Percentiles rank a stretch among this genome's conserved stretches.
phyloP scores from a whole-genome alignment of 2,797 vertebrate species.

The Anomalospiza imberbis region DNA sequence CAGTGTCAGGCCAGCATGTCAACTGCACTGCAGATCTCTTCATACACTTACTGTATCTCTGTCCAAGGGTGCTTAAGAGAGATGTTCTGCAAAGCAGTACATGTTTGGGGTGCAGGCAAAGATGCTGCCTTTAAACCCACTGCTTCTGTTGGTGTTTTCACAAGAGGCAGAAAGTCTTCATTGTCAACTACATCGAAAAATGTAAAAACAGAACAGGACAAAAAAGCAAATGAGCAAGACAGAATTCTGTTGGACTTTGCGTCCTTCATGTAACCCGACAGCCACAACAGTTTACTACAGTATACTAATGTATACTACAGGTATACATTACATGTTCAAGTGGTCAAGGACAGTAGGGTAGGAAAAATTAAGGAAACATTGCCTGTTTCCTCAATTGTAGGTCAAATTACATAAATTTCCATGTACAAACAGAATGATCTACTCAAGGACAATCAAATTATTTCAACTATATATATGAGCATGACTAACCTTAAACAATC shows the following conservation, averaged over 20 bases:
- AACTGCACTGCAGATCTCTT: background rate
- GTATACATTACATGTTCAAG: background rate
- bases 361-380: too few relatives aligned
- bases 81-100: constrained; percentile 79
- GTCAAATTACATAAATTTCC: background rate
- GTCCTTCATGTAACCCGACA: background rate
- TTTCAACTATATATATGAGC: background rate
- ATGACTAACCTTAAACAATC: background rate
- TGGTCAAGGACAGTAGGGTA: background rate
- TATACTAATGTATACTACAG: background rate
- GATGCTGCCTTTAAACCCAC: constrained; percentile 84
- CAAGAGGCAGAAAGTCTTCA: constrained; percentile 81
- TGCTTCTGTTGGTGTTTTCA: constrained; percentile 83
- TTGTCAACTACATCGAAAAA: background rate
- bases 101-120: constrained; percentile 68
- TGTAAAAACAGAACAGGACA: constrained; percentile 5
- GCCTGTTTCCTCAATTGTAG: background rate
- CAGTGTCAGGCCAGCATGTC: background rate
- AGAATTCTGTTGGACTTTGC: background rate
- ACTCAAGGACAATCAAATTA: background rate
- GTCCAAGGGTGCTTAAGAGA: constrained; percentile 89
- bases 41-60: constrained; percentile 84
- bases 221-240: background rate
- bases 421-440: background rate
- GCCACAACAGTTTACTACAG: background rate